Evolutionary conservation across 2,888 invertebrate genomes (phyloP), one percentile per base, ranked within the genome.

Genomic region (Drosophila quinaria): DNA sequence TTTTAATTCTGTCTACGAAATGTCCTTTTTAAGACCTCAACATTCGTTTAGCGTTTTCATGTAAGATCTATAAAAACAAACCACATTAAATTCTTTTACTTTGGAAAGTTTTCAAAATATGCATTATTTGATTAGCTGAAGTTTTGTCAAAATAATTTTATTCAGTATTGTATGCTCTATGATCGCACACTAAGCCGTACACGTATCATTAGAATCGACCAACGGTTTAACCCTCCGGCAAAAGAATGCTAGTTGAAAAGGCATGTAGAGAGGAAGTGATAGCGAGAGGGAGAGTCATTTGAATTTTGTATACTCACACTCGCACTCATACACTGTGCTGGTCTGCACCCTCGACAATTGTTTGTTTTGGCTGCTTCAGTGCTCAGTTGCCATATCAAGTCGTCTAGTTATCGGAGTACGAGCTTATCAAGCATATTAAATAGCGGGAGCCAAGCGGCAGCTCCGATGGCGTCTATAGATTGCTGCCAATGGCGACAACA

Each of bases 391-490:
- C 58, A 70, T 72, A 76, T 74, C 70, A 67, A 50, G 41, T 49
- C 25, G 63, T 42, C 35, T 42, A 46, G 52, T 70, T 83, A 83
- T 88, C 84, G 50, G 50, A 51, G 19, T 8, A 41, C 35, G 37
- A 35, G 54, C 73, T 90, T 90, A 89, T 90, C 89, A 87, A 65
- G 19, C 46, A 59, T 55, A 74, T 74, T 90, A 88, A 89, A 86
- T 68, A 78, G 86, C 67, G 64, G 89, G 59, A 84, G 88, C 80
- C 70, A 69, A 75, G 82, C 84, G 87, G 80, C 64, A 86, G 86
- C 83, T 60, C 67, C 81, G 84, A 82, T 88, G 88, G 76, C 89
- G 88, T 82, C 83, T 82, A 86, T 82, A 86, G 85, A 89, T 84
- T 89, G 88, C 77, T 73, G 68, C 71, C 80, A 74, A 69, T 77